Evolutionary conservation across 2,797 vertebrate genomes (phyloP).

Genomic region (Anniella stebbinsi): DNA sequence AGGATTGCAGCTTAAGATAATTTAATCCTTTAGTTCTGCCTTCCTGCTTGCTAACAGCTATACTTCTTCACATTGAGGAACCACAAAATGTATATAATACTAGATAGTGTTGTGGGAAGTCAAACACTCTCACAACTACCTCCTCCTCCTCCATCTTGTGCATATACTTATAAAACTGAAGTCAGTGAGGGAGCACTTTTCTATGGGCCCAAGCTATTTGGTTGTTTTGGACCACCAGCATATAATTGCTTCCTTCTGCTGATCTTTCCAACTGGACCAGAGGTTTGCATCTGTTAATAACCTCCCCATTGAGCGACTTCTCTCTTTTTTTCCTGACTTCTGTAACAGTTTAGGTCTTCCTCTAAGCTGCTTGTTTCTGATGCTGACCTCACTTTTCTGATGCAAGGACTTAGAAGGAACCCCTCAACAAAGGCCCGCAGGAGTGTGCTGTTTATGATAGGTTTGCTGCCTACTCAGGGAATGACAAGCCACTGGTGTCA

Average conservation of each 20-base stretch:
- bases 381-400: no score
- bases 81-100: background rate
- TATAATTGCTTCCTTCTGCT: background rate
- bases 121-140: background rate
- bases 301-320: no score
- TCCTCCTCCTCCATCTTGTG: no score
- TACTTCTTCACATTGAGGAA: background rate
- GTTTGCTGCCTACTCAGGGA: no score
- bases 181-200: background rate
- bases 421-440: no score
- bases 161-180: background rate
- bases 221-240: no score
- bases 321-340: no score
- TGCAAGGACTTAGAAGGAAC: no score
- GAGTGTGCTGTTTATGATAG: no score
- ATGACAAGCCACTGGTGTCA: no score
- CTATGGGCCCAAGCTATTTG: background rate
- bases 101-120: background rate
- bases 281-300: background rate
- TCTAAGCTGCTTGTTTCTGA: no score
- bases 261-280: background rate
- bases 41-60: background rate
- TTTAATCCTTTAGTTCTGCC: background rate
- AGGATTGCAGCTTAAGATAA: background rate
- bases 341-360: no score